Conservation (phyloP, 2,888 invertebrate species). For the Melikaiella ostensackeni region DNA sequence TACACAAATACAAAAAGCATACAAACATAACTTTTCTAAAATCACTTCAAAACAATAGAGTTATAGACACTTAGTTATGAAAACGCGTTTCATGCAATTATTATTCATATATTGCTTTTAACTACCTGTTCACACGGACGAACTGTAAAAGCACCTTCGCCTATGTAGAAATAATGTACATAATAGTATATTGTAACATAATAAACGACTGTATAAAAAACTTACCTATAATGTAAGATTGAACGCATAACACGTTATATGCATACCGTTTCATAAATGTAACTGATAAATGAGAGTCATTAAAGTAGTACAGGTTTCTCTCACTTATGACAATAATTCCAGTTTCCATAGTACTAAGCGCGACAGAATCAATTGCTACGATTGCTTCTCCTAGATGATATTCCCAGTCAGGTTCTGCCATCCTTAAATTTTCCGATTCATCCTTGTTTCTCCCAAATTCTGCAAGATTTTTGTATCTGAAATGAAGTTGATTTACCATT, state of each 20-base stretch:
- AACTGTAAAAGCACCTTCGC: too few species aligned
- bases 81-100: too few species aligned
- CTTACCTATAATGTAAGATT: constrained; percentile 83
- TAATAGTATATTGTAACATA: too few species aligned
- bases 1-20: too few species aligned
- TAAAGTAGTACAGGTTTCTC: constrained; percentile 88
- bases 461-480: constrained; percentile 75
- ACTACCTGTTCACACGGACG: too few species aligned
- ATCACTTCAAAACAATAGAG: too few species aligned
- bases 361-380: constrained; percentile 82
- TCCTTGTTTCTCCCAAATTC: constrained; percentile 70
- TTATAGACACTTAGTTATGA: too few species aligned
- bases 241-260: constrained; percentile 88
- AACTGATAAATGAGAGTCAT: constrained; percentile 86
- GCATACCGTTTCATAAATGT: constrained; percentile 92
- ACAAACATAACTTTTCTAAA: too few species aligned
- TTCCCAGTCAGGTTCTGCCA: constrained; percentile 86
- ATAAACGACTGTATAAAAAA: constrained; percentile 1
- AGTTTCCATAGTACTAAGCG: constrained; percentile 82
- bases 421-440: constrained; percentile 75
- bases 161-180: too few species aligned
- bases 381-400: constrained; percentile 90
- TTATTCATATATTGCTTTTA: too few species aligned
- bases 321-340: constrained; percentile 91
- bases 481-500: background rate